Evolutionary conservation across 2,888 invertebrate species (phyloP), one percentile per base, ranked within the genome.

Genomic region (Hydropsyche betteni): DNA sequence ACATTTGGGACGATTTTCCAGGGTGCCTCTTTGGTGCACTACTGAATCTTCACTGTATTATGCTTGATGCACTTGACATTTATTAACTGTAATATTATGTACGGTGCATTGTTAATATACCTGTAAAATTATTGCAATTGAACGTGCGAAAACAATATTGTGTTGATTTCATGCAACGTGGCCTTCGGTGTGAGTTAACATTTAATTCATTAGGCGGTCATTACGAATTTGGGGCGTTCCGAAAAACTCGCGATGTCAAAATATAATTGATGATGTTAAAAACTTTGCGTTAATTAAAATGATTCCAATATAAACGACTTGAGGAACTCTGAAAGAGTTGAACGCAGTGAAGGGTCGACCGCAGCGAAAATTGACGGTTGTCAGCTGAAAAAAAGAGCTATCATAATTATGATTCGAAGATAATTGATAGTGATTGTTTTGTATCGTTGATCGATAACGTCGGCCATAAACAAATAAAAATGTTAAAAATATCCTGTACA

Each of bases 371-470:
- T 58, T 14, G 34, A 36, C 5, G 64, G 36, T 64, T 12, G 36
- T 64, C 4, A 8, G 8, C 33, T 64, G 58, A 58, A 16, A 16
- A 24, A 64, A 36, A 10, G n/a, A 34, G 36, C 34, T 34, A 64
- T 64, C 34, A 64, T 64, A 10, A 36, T 64, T 36, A 64, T 36
- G 5, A 64, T 36, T 12, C 36, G 5, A 36, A 8, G 36, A 64
- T 64, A 64, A 64, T 64, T 64, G 64, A 64, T 36, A 24, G 34
- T 64, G 64, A 64, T 64, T 64, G 64, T 64, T 64, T 64, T 36
- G 34, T 36, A 64, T 64, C 12, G 64, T 24, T 36, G 36, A 64
- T 34, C 34, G 64, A 64, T 64, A 64, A 64, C 64, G 64, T 36
- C 34, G 24, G 34, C 36, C 5, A 61, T 33, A 44, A 44, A 44